Evolutionary conservation across 2,797 vertebrate species (phyloP).

Genomic region (Coregonus suidteri): DNA sequence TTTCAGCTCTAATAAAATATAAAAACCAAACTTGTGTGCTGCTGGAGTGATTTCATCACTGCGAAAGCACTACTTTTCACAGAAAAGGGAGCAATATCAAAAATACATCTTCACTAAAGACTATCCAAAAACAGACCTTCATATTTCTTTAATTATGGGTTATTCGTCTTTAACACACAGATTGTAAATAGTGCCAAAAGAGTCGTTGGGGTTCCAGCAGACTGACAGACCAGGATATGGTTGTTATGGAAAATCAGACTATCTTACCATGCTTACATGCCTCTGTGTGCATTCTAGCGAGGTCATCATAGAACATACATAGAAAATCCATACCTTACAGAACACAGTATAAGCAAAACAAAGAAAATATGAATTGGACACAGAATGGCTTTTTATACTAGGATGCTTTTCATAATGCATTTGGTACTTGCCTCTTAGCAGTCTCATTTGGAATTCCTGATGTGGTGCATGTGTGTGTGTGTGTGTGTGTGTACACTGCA

Average conservation of each 20-base stretch:
- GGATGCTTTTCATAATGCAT: conserved; percentile 39
- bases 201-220: too few species aligned
- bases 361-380: conserved; percentile 18
- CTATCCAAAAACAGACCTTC: not conserved
- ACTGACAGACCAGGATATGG: not conserved
- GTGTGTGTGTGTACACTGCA: conserved; percentile 14
- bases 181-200: too few species aligned
- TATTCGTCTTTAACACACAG: not conserved
- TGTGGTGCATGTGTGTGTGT: conserved; percentile 6
- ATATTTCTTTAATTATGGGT: not conserved
- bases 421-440: conserved; percentile 9
- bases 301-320: conserved; percentile 13
- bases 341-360: conserved; percentile 23
- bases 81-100: not conserved
- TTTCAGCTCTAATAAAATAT: not conserved
- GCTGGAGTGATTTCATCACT: not conserved
- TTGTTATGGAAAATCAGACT: not conserved
- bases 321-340: conserved; percentile 23
- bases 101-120: not conserved
- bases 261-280: not conserved
- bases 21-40: not conserved
- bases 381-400: not conserved
- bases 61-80: not conserved
- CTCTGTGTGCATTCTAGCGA: not conserved
- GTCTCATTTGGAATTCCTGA: too few species aligned